These are phyloP conservation scores for Neotoma lepida DNA, from an alignment of 2,113 vertebrate species.

Conservation along the genomic window DNA sequence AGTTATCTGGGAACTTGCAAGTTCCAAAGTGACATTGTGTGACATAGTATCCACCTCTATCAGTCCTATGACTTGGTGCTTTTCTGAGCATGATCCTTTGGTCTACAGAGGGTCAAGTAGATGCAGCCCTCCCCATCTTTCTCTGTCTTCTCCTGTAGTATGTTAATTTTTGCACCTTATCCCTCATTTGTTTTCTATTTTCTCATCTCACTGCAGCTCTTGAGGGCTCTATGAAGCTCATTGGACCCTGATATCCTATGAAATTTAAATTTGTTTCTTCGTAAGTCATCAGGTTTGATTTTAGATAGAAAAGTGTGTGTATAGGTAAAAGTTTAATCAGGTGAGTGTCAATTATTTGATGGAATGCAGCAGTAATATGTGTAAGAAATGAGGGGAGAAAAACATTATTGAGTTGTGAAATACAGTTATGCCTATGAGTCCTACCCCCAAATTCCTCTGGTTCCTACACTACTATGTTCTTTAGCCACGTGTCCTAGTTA, in stretches of 20 bases:
- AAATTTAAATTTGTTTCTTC: neutral
- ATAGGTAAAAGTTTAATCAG: neutral
- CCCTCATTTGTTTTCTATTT: neutral
- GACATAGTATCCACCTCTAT: neutral
- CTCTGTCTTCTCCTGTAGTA: neutral
- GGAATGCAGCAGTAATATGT: neutral
- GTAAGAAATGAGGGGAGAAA: neutral
- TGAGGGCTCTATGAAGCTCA: neutral
- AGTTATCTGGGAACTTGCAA: neutral
- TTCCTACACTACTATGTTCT: neutral
- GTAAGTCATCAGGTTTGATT: neutral
- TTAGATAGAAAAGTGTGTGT: neutral
- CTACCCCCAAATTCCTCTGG: neutral
- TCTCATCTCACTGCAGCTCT: neutral
- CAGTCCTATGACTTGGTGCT: neutral
- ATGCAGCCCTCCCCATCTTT: neutral
- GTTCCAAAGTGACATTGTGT: neutral
- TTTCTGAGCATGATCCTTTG: neutral
- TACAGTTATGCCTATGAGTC: neutral
- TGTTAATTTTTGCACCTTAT: neutral
- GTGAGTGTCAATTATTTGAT: neutral
- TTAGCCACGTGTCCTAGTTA: neutral
- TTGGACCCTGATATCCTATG: accelerated
- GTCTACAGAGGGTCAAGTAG: neutral
- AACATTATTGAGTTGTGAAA: neutral